phyloP scores from a whole-genome alignment of 1,140 invertebrate species.

The Mesaphorura yosii region DNA sequence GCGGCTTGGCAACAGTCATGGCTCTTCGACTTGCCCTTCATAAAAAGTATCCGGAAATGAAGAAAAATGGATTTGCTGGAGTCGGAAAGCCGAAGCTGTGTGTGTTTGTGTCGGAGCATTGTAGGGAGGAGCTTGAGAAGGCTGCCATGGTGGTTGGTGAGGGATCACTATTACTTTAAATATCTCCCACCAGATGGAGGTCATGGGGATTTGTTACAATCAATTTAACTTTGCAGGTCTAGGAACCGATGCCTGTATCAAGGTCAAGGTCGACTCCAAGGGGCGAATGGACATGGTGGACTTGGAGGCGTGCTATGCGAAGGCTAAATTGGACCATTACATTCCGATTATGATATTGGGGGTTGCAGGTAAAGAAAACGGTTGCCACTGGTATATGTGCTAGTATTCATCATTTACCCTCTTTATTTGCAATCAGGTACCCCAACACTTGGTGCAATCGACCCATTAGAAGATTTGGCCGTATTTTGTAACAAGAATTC shows the following conservation, averaged over 20 bases:
- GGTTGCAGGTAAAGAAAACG: conserved; percentile 3
- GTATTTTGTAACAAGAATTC: conserved; percentile 10
- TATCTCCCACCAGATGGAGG: too few relatives aligned
- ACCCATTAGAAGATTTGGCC: conserved; percentile 15
- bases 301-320: background rate
- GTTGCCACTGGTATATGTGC: too few relatives aligned
- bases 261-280: background rate
- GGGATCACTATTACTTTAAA: background rate
- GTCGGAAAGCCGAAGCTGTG: background rate
- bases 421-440: conserved; percentile 10
- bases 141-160: conserved; percentile 7
- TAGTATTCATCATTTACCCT: background rate
- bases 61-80: background rate
- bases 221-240: conserved; percentile 6
- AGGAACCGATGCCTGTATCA: background rate
- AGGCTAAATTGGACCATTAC: background rate
- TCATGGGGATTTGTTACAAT: background rate
- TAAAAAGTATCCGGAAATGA: background rate
- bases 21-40: conserved; percentile 2
- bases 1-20: background rate
- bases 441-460: conserved; percentile 11
- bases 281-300: conserved; percentile 10
- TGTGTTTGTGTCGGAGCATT: conserved; percentile 9
- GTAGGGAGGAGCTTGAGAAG: conserved; percentile 7
- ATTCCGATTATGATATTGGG: conserved; percentile 15